These are phyloP conservation scores for Drosophila ohnishii DNA, from an alignment of 1,140 invertebrate genomes.

Conservation along the genomic window DNA sequence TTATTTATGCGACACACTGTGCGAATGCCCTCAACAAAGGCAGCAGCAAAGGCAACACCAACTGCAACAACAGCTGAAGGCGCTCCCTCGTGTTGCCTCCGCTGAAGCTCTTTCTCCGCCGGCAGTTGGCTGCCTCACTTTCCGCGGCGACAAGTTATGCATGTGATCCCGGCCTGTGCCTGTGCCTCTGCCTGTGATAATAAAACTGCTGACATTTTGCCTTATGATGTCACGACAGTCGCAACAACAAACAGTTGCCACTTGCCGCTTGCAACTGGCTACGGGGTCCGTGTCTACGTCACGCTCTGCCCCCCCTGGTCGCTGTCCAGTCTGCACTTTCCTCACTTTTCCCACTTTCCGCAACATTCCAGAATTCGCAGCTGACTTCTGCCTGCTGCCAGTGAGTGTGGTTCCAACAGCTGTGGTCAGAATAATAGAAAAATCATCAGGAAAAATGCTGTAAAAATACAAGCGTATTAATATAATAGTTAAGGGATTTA, in stretches of 20 bases:
- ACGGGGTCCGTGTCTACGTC: constrained; percentile 19
- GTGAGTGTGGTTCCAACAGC: constrained; percentile 17
- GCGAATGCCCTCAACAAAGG: constrained; percentile 40
- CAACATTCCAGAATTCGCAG: constrained; percentile 3
- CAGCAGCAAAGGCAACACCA: constrained; percentile 14
- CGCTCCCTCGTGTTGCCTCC: constrained; percentile 17
- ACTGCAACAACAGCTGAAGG: constrained; percentile 40
- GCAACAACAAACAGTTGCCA: constrained; percentile 42
- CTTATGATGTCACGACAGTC: constrained; percentile 71
- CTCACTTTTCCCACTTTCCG: constrained; percentile 11
- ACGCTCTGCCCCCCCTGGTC: constrained; percentile 12
- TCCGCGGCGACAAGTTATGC: constrained; percentile 51
- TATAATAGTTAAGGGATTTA: background rate
- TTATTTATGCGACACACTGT: constrained; percentile 78
- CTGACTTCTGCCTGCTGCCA: constrained; percentile 15
- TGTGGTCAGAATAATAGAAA: constrained; percentile 38
- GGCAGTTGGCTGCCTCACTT: constrained; percentile 6
- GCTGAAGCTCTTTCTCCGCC: background rate
- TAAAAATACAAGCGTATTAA: background rate
- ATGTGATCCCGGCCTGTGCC: constrained; percentile 46
- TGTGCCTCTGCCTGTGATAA: constrained; percentile 51
- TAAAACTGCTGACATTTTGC: constrained; percentile 76
- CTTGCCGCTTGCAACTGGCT: constrained; percentile 16
- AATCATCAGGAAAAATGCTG: background rate
- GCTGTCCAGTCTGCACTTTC: constrained; percentile 30